Evolutionary conservation across 2,797 vertebrate genomes (phyloP), one percentile per base, ranked within the genome.

Genomic region (Gymnoscopelus braueri): DNA sequence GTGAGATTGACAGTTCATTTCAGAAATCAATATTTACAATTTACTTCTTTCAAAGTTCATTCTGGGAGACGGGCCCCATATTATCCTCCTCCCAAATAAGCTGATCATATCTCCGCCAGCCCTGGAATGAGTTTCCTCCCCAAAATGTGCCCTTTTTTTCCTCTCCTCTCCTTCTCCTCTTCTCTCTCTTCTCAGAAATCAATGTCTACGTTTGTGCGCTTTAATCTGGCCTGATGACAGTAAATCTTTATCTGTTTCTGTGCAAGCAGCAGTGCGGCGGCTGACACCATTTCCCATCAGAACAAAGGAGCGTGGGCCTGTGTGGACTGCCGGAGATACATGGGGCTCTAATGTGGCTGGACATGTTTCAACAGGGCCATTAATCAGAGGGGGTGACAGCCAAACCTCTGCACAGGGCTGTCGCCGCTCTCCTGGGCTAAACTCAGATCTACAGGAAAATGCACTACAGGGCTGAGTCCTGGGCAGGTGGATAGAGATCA

Each of bases 11-110:
- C 96, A 96, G 93, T 96, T 96, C 94, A 96, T 96, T 97, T 96
- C 95, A 96, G 91, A 96, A 96, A 97, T 98, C 96, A 97, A 97
- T 98, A 97, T 97, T 97, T 96, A 97, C 96, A 96, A 98, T 97
- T 97, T 96, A 96, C 95, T 97, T 95, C 96, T 97, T 96, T 97
- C 95, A 96, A 95, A 96, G 96, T 96, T 97, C 95, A 95, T 97
- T 96, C 95, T 85, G 89, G 94, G 93, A 96, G 94, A 96, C 94
- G 92, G 94, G 95, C 95, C 95, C 95, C 95, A 95, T 96, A 95
- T 96, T 96, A 96, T 95, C 96, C 95, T 72, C 91, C 95, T 94
- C 95, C 95, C 94, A 97, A 97, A 98, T 97, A 96, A 97, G 96
- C 95, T 96, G 96, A 98, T 98, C 96, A 97, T 97, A 97, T 98